Base-by-base conservation (phyloP, 2,797 vertebrate genomes). In the Aeoliscus strigatus region DNA sequence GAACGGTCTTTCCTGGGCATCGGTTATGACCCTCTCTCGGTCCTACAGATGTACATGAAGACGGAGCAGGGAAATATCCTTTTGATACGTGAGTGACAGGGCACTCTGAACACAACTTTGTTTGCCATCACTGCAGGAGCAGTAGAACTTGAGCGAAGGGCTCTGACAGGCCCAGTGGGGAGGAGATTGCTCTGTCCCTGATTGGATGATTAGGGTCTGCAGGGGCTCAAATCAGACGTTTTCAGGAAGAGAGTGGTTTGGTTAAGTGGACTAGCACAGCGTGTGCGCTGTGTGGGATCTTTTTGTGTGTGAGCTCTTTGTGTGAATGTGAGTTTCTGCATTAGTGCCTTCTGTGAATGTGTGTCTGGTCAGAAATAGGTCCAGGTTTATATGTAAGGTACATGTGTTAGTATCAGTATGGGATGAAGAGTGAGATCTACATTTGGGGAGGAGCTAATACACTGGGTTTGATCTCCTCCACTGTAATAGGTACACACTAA, bases 161-260 rank as follows among this genome's bases (percentile, higher is more conserved):
- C 70, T 82, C 88, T 89, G 87, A 79, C 84, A 80, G 86, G 87
- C 90, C 53, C 86, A 84, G 86, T 83, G 78, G 90, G 90, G 86
- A 86, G 90, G 87, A 90, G 90, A 90, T 90, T 91, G 90, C 89
- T 85, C 87, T 89, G 90, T 85, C 89, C 87, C 88, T 84, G 73
- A 89, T 92, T 93, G 93, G 89, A 91, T 97, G 92, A 95, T 97
- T 95, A 93, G 81, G 89, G 91, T 87, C 94, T 91, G 91, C 89
- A 51, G 94, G 95, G 89, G 88, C 87, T 90, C 87, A 86, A 90
- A 91, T 88, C 90, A 89, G 78, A 62, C 77, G 75, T 89, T 92
- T 92, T 93, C 89, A 89, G 91, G 73, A 82, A 82, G 85, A 86
- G 87, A 85, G 84, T 77, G 85, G 86, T 88, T 88, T 88, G 87